phyloP scores from a whole-genome alignment of 2,888 invertebrate species.

The Dascillus cervinus region DNA sequence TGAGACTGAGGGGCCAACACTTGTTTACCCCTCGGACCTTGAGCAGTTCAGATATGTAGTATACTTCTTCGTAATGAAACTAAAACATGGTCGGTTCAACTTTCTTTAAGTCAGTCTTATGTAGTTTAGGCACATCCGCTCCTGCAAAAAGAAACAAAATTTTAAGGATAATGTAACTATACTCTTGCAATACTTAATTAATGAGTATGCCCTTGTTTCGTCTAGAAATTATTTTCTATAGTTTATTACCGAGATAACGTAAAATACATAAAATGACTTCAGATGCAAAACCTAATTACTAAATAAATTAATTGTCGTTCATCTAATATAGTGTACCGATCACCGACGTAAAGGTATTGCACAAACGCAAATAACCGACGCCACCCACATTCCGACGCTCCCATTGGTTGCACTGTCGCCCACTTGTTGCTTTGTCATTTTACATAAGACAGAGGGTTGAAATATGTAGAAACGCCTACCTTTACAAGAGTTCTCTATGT shows the following conservation, averaged over 20 bases:
- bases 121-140: too few species aligned
- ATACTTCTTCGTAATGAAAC: too few species aligned
- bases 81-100: too few species aligned
- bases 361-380: slow-evolving; percentile 12
- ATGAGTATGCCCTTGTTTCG: too few species aligned
- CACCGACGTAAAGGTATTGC: slow-evolving; percentile 12
- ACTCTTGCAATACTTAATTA: too few species aligned
- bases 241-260: too few species aligned
- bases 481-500: too few species aligned
- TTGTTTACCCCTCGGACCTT: slow-evolving; percentile 32
- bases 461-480: slow-evolving; percentile 21
- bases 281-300: slow-evolving; percentile 8
- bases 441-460: slow-evolving; percentile 9
- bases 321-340: slow-evolving; percentile 9
- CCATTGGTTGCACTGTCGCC: slow-evolving; percentile 25
- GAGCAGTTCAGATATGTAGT: slow-evolving; percentile 16
- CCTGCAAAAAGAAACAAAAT: too few species aligned
- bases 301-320: slow-evolving; percentile 2
- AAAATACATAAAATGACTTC: too few species aligned
- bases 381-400: slow-evolving; percentile 14
- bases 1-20: slow-evolving; percentile 42
- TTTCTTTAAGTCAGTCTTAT: too few species aligned
- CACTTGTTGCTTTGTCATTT: slow-evolving; percentile 20
- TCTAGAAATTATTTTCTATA: too few species aligned
- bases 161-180: too few species aligned